phyloP scores from a whole-genome alignment of 2,797 vertebrate species.

The Muscicapa striata region DNA sequence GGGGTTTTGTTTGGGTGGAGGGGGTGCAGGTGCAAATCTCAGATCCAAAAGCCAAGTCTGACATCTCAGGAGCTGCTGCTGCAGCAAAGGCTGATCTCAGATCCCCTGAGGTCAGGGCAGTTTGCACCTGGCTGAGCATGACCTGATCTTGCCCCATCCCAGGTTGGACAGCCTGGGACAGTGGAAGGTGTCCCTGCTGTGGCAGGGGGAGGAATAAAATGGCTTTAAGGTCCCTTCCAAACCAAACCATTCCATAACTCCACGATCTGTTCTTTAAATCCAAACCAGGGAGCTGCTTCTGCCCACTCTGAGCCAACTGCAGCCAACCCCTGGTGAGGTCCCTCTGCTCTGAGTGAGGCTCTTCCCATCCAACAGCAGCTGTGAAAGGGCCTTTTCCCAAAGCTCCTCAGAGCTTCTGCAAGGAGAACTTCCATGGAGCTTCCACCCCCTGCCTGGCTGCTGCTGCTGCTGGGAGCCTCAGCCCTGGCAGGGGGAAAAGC shows the following conservation, averaged over 20 bases:
- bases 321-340: accelerated
- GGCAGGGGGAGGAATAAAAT: not conserved
- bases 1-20: not conserved
- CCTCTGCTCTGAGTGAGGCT: not conserved
- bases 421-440: not conserved
- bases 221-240: not conserved
- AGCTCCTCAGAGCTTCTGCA: not conserved
- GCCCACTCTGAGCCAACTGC: not conserved
- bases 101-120: accelerated
- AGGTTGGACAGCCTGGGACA: not conserved
- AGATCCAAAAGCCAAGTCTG: not conserved
- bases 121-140: not conserved
- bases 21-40: not conserved
- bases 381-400: not conserved
- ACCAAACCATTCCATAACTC: not conserved
- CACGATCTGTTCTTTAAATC: not conserved
- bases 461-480: not conserved
- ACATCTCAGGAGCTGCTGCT: not conserved
- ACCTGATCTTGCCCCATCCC: not conserved
- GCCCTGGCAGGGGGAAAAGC: not conserved
- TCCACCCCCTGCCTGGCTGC: not conserved
- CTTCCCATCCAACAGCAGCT: not conserved
- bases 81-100: not conserved
- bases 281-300: not conserved
- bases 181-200: not conserved